Base-by-base conservation (phyloP, 2,113 vertebrate species). In the Oncorhynchus kisutch region DNA sequence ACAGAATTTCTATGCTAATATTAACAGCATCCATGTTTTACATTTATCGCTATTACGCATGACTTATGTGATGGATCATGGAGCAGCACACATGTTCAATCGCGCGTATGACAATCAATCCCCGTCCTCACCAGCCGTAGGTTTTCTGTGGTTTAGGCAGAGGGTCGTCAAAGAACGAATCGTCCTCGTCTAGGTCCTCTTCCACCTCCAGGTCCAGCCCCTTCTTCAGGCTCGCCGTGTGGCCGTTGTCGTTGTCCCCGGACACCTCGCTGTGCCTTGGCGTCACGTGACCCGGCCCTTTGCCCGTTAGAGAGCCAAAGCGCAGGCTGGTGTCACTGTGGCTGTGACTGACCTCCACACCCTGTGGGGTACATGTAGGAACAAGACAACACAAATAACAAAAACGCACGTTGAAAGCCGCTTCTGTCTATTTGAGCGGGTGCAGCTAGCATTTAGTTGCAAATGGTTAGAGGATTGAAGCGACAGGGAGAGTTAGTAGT, bases 161-260 rank as follows among this genome's bases (percentile, higher is more conserved):
- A 6, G 96, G 97, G 84, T 98, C 97, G 11, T 99, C 97, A 68
- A 98, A 99, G 91, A 99, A 99, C 1, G 97, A 97, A 73, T 99
- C 97, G 64, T 92, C 96, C 1, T 96, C 96, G 1, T 79, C 31
- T 4, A 91, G 93, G 8, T 93, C 95, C 1, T 93, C 95, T 88
- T 92, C 93, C 29, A 87, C 72, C 74, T 87, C 67, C 9, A 45
- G 39, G 9, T 45, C 39, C 48, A 75, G 78, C 81, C 77, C 91
- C 88, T 73, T 86, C 84, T 82, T 84, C 85, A 74, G 88, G 70
- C 22, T 70, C 39, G 34, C 70, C 39, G 39, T 45, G 48, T 71
- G 74, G 34, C 79, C 68, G 73, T 83, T 84, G 87, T 68, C 89
- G 70, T 81, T 92, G 82, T 82, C 83, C 22, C 64, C 78, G 75